Evolutionary conservation across 2,113 vertebrate genomes (phyloP).

Genomic region (Coturnix japonica): DNA sequence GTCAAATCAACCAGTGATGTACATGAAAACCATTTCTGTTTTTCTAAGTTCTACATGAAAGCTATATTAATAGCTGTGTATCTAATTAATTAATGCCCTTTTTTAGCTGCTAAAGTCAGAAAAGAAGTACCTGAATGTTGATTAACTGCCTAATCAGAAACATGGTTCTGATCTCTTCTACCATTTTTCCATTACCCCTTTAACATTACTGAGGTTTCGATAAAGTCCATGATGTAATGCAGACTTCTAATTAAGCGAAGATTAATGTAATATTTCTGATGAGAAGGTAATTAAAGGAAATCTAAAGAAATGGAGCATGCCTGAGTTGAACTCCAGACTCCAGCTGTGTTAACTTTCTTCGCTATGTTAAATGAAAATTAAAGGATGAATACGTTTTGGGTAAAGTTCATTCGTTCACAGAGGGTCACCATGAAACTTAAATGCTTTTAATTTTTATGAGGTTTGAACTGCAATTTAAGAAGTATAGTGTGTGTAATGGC

Average conservation of each 20-base stretch:
- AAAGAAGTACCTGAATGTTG: constrained; percentile 15
- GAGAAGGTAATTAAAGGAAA: constrained; percentile 53
- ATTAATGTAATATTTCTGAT: constrained; percentile 60
- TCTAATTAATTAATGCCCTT: constrained; percentile 25
- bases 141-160: constrained; percentile 39
- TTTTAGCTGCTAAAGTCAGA: background rate
- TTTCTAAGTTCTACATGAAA: background rate
- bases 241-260: constrained; percentile 51
- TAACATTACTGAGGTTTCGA: background rate
- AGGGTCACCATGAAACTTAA: constrained; percentile 2
- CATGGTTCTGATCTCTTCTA: background rate
- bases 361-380: constrained; percentile 9
- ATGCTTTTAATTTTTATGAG: constrained; percentile 23
- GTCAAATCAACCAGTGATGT: background rate
- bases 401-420: constrained; percentile 4
- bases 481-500: background rate
- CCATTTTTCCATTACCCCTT: background rate
- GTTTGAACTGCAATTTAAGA: background rate
- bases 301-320: constrained; percentile 50
- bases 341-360: constrained; percentile 17
- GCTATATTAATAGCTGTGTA: background rate
- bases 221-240: constrained; percentile 27
- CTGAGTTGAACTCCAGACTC: constrained; percentile 21
- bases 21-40: background rate
- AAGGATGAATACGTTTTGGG: background rate